Percentiles rank a stretch among this genome's conserved stretches.
Evolutionary conservation across 37 sponge, comb jelly and placozoan species (phyloP).

Genomic region (Spongilla lacustris): DNA sequence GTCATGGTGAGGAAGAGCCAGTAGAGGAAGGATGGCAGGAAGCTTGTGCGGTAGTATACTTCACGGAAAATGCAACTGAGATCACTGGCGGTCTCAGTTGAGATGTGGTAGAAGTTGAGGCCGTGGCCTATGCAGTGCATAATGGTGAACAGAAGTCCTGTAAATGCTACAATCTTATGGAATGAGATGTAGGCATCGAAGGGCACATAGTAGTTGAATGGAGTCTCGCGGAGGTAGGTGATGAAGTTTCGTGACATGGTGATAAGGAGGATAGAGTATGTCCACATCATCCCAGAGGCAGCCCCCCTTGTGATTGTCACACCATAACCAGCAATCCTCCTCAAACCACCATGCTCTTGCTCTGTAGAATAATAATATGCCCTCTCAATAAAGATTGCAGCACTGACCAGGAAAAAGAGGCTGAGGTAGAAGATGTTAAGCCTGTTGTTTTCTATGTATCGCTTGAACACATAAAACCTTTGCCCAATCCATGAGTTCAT

Average conservation of each 20-base stretch:
- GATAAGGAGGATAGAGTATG: conserved; percentile 86
- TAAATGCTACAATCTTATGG: conserved; percentile 90
- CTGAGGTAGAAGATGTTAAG: conserved; percentile 89
- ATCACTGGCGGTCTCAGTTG: conserved; percentile 92
- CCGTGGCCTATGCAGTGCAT: conserved; percentile 93
- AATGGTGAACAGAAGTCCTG: conserved; percentile 85
- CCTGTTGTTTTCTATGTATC: conserved; percentile 85
- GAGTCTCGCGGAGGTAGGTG: conserved; percentile 90
- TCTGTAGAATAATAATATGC: conserved; percentile 91
- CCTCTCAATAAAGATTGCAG: conserved; percentile 86
- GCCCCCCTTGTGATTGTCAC: conserved; percentile 96
- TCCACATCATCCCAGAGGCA: conserved; percentile 92
- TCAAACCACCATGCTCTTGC: conserved; percentile 85
- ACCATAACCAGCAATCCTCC: conserved; percentile 93
- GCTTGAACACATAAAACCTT: conserved; percentile 31
- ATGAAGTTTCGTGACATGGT: conserved; percentile 96
- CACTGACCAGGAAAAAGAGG: conserved; percentile 68
- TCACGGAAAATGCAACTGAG: conserved; percentile 95
- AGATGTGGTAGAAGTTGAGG: conserved; percentile 96
- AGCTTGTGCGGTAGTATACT: conserved; percentile 79
- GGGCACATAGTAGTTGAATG: conserved; percentile 90
- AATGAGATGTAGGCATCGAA: conserved; percentile 86
- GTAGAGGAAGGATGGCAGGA: conserved; percentile 82
- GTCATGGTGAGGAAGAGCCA: conserved; percentile 96
- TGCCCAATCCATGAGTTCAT: not conserved